These are phyloP conservation scores for Coremacera marginata DNA, from an alignment of 2,888 invertebrate genomes.

Conservation along the genomic window DNA sequence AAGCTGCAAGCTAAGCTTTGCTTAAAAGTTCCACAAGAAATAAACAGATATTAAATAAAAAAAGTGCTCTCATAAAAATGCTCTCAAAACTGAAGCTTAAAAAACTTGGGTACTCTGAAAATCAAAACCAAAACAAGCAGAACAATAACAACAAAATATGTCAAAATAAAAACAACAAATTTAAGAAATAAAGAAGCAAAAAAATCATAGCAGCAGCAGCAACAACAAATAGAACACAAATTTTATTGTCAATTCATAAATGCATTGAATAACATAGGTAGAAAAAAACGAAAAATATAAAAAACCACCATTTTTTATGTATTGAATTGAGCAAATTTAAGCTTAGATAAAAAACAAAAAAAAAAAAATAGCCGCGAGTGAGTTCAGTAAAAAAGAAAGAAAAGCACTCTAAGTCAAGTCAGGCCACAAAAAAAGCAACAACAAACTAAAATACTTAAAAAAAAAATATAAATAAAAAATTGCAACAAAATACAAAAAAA, in stretches of 20 bases:
- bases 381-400: background rate
- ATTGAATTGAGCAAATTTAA: background rate
- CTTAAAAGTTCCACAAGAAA: background rate
- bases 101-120: background rate
- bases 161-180: background rate
- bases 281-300: background rate
- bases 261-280: background rate
- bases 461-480: background rate
- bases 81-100: background rate
- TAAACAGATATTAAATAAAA: background rate
- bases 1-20: too few species aligned
- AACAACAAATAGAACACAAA: background rate
- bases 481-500: background rate
- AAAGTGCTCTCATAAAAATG: background rate
- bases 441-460: background rate
- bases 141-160: background rate
- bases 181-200: background rate
- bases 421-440: background rate
- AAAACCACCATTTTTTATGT: background rate
- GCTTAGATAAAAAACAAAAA: background rate
- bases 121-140: background rate
- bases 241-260: background rate
- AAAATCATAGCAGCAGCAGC: background rate
- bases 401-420: background rate
- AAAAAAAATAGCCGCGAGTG: background rate